A percentile compares a stretch with the other conserved stretches of the same genome.
Conservation (phyloP, 2,797 vertebrate species). For the Chaenodraco wilsoni region DNA sequence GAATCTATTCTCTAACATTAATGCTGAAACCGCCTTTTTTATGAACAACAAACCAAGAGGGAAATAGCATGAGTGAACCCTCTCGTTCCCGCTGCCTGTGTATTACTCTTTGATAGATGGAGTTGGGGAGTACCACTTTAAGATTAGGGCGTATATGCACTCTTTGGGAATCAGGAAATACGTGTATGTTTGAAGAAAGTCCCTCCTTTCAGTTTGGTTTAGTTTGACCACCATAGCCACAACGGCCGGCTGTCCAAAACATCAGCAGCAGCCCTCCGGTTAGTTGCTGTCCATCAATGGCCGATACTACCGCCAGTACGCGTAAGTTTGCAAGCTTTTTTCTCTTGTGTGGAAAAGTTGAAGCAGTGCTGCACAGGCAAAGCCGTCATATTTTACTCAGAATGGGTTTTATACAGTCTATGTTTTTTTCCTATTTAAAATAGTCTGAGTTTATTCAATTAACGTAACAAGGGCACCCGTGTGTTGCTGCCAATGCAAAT, state of each 20-base stretch:
- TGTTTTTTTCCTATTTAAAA: background rate
- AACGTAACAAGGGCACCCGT: background rate
- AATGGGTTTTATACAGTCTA: too few species aligned
- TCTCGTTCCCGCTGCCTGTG: slow-evolving; percentile 2
- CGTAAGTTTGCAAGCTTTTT: slow-evolving; percentile 49
- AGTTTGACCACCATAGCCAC: slow-evolving; percentile 5
- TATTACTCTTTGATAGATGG: slow-evolving; percentile 12
- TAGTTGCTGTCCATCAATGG: slow-evolving; percentile 52
- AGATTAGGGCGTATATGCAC: slow-evolving; percentile 61
- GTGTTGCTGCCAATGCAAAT: background rate
- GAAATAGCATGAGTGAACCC: background rate
- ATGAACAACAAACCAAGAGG: background rate
- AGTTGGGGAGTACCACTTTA: slow-evolving; percentile 24
- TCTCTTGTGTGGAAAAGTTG: too few species aligned
- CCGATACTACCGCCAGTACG: background rate
- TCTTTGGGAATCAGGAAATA: slow-evolving; percentile 62
- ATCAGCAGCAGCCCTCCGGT: background rate
- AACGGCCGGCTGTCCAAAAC: background rate
- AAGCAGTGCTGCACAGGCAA: rapidly evolving
- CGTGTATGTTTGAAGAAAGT: slow-evolving; percentile 8
- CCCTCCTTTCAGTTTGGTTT: background rate
- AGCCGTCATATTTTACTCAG: too few species aligned
- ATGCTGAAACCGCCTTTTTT: too few species aligned
- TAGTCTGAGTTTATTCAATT: background rate
- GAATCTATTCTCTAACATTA: too few species aligned